These are phyloP conservation scores for Parnassius smintheus DNA, from an alignment of 2,888 invertebrate genomes.

Conservation along the genomic window DNA sequence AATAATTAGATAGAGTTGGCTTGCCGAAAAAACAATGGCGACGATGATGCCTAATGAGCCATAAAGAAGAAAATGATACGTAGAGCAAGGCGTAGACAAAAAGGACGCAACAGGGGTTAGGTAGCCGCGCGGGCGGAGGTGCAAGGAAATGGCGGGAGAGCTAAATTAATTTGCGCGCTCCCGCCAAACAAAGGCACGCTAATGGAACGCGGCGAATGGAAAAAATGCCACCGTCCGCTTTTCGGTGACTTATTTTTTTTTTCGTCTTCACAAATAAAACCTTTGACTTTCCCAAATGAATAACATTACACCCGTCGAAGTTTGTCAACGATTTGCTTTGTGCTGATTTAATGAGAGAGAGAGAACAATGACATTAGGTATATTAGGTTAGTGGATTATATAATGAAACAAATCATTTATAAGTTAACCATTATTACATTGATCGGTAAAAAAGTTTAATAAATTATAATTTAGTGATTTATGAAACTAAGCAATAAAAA, in stretches of 20 bases:
- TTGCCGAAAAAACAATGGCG: constrained; percentile 77
- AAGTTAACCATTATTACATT: too few relatives aligned
- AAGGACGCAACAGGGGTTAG: constrained; percentile 70
- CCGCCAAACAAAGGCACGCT: constrained; percentile 82
- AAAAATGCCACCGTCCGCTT: constrained; percentile 82
- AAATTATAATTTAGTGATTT: too few relatives aligned
- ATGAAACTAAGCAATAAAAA: too few relatives aligned
- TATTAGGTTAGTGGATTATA: constrained; percentile 21
- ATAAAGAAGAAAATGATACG: constrained; percentile 82
- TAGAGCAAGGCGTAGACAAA: constrained; percentile 80
- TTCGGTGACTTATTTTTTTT: constrained; percentile 73
- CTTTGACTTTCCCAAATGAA: constrained; percentile 80
- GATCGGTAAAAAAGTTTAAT: too few relatives aligned
- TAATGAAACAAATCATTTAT: neutral
- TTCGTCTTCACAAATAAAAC: constrained; percentile 72
- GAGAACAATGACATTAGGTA: constrained; percentile 39
- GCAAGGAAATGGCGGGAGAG: constrained; percentile 80
- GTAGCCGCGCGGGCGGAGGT: constrained; percentile 53
- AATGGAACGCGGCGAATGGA: constrained; percentile 82
- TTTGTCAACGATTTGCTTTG: constrained; percentile 65
- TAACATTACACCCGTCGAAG: constrained; percentile 78
- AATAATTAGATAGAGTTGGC: constrained; percentile 75
- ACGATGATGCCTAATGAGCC: constrained; percentile 80
- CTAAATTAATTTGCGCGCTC: constrained; percentile 82
- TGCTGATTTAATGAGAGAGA: constrained; percentile 71